phyloP scores from a whole-genome alignment of 2,888 invertebrate genomes.

The Laspeyria flexula region DNA sequence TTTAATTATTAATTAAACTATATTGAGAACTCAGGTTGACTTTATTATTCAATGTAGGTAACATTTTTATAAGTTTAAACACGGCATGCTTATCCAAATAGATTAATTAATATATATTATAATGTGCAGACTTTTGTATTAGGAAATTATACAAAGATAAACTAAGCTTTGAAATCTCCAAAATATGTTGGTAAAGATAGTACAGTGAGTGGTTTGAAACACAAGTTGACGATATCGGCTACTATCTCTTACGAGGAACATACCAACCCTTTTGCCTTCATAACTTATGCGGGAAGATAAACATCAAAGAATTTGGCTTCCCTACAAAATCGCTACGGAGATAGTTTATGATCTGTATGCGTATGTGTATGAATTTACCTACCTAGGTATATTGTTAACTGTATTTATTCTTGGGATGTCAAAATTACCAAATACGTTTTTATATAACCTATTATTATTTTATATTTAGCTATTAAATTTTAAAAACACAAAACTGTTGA shows the following conservation, averaged over 20 bases:
- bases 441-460: too few species aligned
- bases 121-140: neutral
- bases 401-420: neutral
- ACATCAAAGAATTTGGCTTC: slow-evolving; percentile 41
- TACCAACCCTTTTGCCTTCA: slow-evolving; percentile 38
- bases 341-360: slow-evolving; percentile 33
- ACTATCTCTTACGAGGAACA: slow-evolving; percentile 29
- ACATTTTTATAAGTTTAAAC: too few species aligned
- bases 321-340: slow-evolving; percentile 28
- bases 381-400: neutral
- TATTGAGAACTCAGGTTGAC: too few species aligned
- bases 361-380: slow-evolving; percentile 2
- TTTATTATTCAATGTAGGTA: too few species aligned
- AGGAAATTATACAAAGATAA: slow-evolving; percentile 17
- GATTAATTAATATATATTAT: too few species aligned
- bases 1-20: too few species aligned
- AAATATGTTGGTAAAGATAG: slow-evolving; percentile 35
- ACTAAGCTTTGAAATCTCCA: slow-evolving; percentile 22
- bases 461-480: too few species aligned
- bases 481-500: too few species aligned
- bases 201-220: slow-evolving; percentile 25
- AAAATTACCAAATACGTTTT: too few species aligned
- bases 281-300: slow-evolving; percentile 44
- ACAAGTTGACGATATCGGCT: slow-evolving; percentile 31
- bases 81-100: too few species aligned